These are phyloP conservation scores for Leptinotarsa peninsularis DNA, from an alignment of 2,888 invertebrate species.

Conservation along the genomic window DNA sequence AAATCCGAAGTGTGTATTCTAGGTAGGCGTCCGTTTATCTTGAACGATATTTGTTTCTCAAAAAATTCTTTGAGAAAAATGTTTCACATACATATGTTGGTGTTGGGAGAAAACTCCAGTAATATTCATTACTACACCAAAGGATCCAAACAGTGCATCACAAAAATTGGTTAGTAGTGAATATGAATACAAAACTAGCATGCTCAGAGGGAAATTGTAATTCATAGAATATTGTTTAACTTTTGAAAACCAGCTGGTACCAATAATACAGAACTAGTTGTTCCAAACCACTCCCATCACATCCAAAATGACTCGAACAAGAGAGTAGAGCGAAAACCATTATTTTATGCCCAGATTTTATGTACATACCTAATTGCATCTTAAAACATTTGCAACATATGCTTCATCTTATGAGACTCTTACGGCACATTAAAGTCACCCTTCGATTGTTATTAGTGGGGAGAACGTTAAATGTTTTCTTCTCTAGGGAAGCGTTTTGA, in stretches of 20 bases:
- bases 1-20: no score
- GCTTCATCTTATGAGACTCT: constrained; percentile 50
- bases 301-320: constrained; percentile 63
- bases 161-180: no score
- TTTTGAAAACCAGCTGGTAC: constrained; percentile 30
- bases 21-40: no score
- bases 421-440: constrained; percentile 29
- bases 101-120: no score
- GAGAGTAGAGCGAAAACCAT: constrained; percentile 61
- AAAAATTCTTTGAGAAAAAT: no score
- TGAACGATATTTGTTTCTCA: no score
- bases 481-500: neutral
- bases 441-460: constrained; percentile 18
- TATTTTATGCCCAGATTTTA: constrained; percentile 62
- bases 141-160: no score
- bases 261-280: constrained; percentile 38
- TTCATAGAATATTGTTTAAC: constrained; percentile 16
- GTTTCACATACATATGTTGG: no score
- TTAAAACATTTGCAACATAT: constrained; percentile 59
- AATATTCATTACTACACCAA: no score
- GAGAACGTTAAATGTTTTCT: neutral
- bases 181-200: no score
- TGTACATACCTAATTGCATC: constrained; percentile 57
- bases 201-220: no score
- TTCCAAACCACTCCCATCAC: constrained; percentile 58